Conservation (phyloP, 2,797 vertebrate genomes). For the Merluccius polli region DNA sequence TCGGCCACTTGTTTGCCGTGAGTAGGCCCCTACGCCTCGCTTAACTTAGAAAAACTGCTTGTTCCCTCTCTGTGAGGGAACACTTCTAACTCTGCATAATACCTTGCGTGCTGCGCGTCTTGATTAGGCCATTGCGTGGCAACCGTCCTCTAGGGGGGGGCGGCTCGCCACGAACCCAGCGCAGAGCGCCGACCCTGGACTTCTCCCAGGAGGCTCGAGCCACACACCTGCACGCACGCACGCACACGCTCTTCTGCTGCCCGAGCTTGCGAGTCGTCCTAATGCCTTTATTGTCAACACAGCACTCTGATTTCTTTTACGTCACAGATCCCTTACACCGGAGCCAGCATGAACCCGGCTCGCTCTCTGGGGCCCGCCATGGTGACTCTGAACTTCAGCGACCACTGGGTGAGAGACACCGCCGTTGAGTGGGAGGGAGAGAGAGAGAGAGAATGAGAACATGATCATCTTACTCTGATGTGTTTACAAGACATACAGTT, state of each 20-base stretch:
- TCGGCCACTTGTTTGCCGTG: slow-evolving; percentile 95
- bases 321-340: slow-evolving; percentile 88
- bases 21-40: slow-evolving; percentile 56
- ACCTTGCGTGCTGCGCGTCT: slow-evolving; percentile 40
- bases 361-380: slow-evolving; percentile 92
- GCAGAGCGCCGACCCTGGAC: slow-evolving; percentile 46
- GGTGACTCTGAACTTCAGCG: slow-evolving; percentile 84
- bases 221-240: neutral
- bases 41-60: no score
- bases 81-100: slow-evolving; percentile 47
- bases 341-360: slow-evolving; percentile 97
- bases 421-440: neutral
- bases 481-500: neutral
- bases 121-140: slow-evolving; percentile 62
- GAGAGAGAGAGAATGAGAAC: neutral
- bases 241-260: neutral
- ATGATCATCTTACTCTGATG: no score
- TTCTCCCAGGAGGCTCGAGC: neutral
- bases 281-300: neutral
- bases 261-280: neutral
- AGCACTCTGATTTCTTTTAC: slow-evolving; percentile 6
- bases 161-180: slow-evolving; percentile 37
- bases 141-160: slow-evolving; percentile 58
- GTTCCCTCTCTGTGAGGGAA: neutral
- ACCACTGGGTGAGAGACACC: slow-evolving; percentile 87